Base-by-base conservation (phyloP, 2,888 invertebrate species). In the Drosophila barbarae region DNA sequence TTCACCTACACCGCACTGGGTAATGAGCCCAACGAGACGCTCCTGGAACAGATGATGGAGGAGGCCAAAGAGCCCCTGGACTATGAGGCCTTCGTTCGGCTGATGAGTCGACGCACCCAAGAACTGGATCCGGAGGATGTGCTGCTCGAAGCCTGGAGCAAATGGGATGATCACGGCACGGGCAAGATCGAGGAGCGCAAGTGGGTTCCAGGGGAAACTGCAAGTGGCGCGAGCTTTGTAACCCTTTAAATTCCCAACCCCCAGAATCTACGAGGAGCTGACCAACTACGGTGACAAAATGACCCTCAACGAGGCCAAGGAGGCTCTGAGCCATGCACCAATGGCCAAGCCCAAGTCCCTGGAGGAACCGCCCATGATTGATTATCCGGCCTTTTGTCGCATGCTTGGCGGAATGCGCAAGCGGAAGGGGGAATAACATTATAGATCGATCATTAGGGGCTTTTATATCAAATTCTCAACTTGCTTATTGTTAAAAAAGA, bases 261-360 rank as follows among this genome's bases (percentile, higher is more conserved):
- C 32, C 51, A 93, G 93, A 81, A 92, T 93, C 73, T 92, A 92
- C 68, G 91, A 92, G 72, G 93, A 93, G 79, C 88, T 93, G 42
- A 92, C 92, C 90, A 92, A 92, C 8, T 92, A 91, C 87, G 93
- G 93, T 5, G 93, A 93, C 77, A 91, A 91, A 82, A 92, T 93
- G 84, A 91, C 92, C 0, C 90, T 90, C 46, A 91, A 91, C 71
- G 93, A 93, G 88, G 92, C 93, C 0, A 90, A 91, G 69, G 91
- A 91, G 73, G 93, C 93, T 0, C 86, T 93, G 13, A 92, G 92
- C 70, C 92, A 92, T 77, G 93, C 93, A 0, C 93, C 93, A 0
- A 87, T 91, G 55, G 89, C 91, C n/a, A 90, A 91, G 59, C 90
- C 91, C 39, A 91, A 91, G 58, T 84, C 87, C 2, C 75, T 89